Evolutionary conservation across 1,140 invertebrate species (phyloP).

Genomic region (Pollicipes pollicipes): DNA sequence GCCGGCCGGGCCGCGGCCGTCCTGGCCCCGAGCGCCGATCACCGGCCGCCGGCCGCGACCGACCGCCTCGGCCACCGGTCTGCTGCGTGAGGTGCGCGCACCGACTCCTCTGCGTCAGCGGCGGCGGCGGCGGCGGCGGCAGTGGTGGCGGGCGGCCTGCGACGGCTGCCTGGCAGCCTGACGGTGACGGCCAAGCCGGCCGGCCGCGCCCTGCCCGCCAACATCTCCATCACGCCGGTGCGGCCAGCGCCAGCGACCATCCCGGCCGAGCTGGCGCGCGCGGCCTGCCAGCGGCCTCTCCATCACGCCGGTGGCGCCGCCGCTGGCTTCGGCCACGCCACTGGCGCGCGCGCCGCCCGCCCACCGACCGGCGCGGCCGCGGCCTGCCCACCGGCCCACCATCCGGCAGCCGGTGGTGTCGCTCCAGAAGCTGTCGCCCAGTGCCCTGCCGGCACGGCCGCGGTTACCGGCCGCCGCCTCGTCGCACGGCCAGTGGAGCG

Average conservation of each 20-base stretch:
- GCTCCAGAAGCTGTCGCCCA: background rate
- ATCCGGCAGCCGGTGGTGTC: background rate
- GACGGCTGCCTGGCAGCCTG: background rate
- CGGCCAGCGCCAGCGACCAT: background rate
- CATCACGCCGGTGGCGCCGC: background rate
- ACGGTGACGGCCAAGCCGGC: background rate
- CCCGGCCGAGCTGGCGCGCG: background rate
- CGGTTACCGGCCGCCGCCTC: too few relatives aligned
- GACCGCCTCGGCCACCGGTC: background rate
- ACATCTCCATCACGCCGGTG: background rate
- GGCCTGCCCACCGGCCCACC: too few relatives aligned
- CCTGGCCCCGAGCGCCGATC: too few relatives aligned
- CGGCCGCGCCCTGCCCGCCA: background rate
- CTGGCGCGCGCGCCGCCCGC: too few relatives aligned
- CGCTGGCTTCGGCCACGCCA: too few relatives aligned
- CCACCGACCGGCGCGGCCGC: too few relatives aligned
- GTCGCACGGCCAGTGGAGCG: too few relatives aligned
- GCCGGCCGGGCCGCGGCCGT: too few relatives aligned
- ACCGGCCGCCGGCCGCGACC: background rate
- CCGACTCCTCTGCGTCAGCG: too few relatives aligned
- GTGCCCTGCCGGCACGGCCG: background rate
- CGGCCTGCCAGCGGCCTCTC: background rate
- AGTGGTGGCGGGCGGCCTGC: background rate
- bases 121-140: too few relatives aligned
- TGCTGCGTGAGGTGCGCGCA: background rate